phyloP scores from a whole-genome alignment of 1,140 invertebrate genomes.

The Akabosia matsudoensis region DNA sequence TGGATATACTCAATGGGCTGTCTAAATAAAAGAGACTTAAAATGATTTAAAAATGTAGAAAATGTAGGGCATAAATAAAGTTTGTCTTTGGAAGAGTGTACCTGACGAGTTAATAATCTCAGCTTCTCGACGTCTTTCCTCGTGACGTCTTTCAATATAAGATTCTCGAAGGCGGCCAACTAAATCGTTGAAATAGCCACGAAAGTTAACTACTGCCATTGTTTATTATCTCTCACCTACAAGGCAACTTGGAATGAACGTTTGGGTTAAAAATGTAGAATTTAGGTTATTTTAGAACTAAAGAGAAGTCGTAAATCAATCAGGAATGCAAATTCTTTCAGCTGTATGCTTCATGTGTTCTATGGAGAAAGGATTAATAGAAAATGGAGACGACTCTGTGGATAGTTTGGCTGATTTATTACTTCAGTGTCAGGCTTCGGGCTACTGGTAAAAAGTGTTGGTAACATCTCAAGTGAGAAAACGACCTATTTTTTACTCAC shows the following conservation, averaged over 20 bases:
- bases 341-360: slow-evolving; percentile 10
- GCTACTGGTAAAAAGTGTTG: no score
- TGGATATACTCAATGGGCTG: background rate
- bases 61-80: background rate
- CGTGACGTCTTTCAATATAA: slow-evolving; percentile 20
- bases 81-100: background rate
- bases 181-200: slow-evolving; percentile 26
- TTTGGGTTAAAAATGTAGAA: no score
- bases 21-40: background rate
- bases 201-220: slow-evolving; percentile 15
- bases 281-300: no score
- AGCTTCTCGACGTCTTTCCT: slow-evolving; percentile 19
- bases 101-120: slow-evolving; percentile 8
- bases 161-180: slow-evolving; percentile 10
- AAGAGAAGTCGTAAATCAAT: slow-evolving; percentile 21
- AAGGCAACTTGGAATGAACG: no score
- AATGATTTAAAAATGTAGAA: background rate
- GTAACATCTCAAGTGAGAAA: background rate
- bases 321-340: slow-evolving; percentile 19
- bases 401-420: slow-evolving; percentile 18
- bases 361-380: no score
- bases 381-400: slow-evolving; percentile 4
- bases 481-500: no score
- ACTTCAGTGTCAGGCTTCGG: no score
- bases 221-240: background rate